A percentile compares a stretch with the other conserved stretches of the same genome.
Conservation (phyloP, 2,113 vertebrate genomes). For the Diglossa brunneiventris region DNA sequence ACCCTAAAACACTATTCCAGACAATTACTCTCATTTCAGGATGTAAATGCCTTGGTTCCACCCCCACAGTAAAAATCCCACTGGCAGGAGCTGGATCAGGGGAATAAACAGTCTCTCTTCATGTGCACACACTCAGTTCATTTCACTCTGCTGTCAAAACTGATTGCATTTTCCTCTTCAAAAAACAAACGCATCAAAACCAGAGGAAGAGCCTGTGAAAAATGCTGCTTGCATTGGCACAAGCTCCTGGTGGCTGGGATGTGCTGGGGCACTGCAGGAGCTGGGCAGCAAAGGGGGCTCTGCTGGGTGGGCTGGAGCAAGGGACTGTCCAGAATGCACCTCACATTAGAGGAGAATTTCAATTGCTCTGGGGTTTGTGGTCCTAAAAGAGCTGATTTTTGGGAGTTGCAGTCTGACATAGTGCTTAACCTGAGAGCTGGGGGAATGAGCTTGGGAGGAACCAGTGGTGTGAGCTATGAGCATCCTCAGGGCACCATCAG, state of each 20-base stretch:
- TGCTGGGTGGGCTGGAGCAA: neutral
- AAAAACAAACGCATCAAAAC: neutral
- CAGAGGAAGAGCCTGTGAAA: neutral
- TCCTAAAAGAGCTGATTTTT: neutral
- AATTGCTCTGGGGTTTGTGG: neutral
- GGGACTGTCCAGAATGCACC: neutral
- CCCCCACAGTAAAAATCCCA: neutral
- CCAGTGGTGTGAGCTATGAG: neutral
- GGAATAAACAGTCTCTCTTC: neutral
- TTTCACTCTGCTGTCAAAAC: neutral
- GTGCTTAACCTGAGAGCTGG: neutral
- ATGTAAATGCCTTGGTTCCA: neutral
- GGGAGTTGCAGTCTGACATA: too few relatives aligned
- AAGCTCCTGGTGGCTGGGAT: neutral
- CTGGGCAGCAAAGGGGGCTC: neutral
- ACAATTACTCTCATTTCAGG: neutral
- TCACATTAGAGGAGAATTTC: neutral
- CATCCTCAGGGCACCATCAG: neutral
- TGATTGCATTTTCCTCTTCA: neutral
- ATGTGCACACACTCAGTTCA: neutral
- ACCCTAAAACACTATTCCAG: slow-evolving; percentile 13
- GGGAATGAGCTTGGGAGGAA: neutral
- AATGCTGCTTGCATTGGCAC: neutral
- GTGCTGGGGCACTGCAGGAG: neutral
- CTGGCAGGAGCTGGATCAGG: neutral